Percentiles rank a stretch among this genome's conserved stretches.
phyloP scores from a whole-genome alignment of 2,113 vertebrate species.

The Spizaetus ornatus region DNA sequence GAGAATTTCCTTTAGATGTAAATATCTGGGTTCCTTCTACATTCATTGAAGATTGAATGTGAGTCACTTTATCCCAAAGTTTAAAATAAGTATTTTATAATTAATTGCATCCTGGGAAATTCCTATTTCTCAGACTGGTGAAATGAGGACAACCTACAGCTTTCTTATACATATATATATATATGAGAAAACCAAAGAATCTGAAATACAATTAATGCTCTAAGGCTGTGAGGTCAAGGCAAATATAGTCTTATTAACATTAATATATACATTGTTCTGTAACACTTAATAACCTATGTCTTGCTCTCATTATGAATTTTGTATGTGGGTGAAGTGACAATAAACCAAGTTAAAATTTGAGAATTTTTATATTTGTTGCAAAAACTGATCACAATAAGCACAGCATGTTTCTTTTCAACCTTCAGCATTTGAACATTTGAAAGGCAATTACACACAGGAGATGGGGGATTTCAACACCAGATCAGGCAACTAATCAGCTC shows the following conservation, averaged over 20 bases:
- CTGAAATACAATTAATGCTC: not conserved
- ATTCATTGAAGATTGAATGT: not conserved
- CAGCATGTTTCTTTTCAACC: slow-evolving; percentile 19
- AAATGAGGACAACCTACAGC: not conserved
- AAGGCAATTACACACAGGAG: slow-evolving; percentile 31
- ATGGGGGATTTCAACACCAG: not conserved
- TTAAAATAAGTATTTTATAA: not conserved
- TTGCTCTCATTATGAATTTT: slow-evolving; percentile 13
- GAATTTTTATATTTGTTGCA: not conserved
- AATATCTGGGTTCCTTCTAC: not conserved
- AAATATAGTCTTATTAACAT: not conserved
- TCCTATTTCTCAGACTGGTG: not conserved
- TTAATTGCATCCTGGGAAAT: not conserved
- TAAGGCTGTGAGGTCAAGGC: not conserved
- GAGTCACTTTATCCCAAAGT: not conserved
- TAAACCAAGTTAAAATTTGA: slow-evolving; percentile 23
- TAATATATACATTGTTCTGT: slow-evolving; percentile 21
- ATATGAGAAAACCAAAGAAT: not conserved
- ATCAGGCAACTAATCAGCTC: slow-evolving; percentile 19
- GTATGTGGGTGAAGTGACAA: not conserved
- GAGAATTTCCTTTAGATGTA: not conserved
- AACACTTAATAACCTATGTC: slow-evolving; percentile 10
- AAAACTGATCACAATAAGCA: slow-evolving; percentile 9
- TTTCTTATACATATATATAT: not conserved
- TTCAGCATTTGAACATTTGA: slow-evolving; percentile 25